Conservation (phyloP, 1,140 invertebrate species). For the Telenomus remus region DNA sequence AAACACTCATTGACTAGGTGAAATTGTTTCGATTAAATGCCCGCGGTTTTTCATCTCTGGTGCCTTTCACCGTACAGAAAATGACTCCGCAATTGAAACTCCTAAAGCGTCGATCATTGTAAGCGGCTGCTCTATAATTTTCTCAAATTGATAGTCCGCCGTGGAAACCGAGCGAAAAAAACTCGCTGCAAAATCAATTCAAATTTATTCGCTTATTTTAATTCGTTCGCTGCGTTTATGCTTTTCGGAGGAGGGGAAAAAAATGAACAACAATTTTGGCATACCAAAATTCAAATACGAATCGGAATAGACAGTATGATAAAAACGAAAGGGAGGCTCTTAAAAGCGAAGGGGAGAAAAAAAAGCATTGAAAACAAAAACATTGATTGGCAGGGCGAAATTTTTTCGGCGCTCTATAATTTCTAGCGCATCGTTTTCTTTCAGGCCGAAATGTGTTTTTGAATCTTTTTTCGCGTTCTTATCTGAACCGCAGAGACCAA, state of each 20-base stretch:
- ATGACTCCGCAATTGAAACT: constrained; percentile 39
- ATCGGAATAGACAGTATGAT: background rate
- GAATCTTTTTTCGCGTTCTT: constrained; percentile 41
- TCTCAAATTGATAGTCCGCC: constrained; percentile 29
- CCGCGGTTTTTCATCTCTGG: constrained; percentile 36
- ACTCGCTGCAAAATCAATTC: constrained; percentile 27
- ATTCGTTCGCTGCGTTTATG: background rate
- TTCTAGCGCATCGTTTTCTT: constrained; percentile 31
- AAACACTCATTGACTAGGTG: background rate
- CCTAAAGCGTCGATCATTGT: constrained; percentile 38
- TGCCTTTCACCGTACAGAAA: constrained; percentile 33
- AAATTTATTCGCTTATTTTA: constrained; percentile 29
- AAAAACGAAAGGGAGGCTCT: background rate
- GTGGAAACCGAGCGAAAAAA: constrained; percentile 30
- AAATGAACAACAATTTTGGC: background rate
- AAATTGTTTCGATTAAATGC: constrained; percentile 30
- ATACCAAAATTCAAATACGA: background rate
- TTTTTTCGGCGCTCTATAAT: constrained; percentile 42
- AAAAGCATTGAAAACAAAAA: background rate
- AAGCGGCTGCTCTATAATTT: constrained; percentile 40
- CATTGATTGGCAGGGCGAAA: constrained; percentile 16
- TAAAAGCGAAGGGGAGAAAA: background rate
- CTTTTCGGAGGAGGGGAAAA: no score
- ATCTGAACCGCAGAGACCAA: constrained; percentile 49
- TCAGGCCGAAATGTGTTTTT: constrained; percentile 34